These are phyloP conservation scores for Vespertilio murinus DNA, from an alignment of 2,797 vertebrate species.

Conservation along the genomic window DNA sequence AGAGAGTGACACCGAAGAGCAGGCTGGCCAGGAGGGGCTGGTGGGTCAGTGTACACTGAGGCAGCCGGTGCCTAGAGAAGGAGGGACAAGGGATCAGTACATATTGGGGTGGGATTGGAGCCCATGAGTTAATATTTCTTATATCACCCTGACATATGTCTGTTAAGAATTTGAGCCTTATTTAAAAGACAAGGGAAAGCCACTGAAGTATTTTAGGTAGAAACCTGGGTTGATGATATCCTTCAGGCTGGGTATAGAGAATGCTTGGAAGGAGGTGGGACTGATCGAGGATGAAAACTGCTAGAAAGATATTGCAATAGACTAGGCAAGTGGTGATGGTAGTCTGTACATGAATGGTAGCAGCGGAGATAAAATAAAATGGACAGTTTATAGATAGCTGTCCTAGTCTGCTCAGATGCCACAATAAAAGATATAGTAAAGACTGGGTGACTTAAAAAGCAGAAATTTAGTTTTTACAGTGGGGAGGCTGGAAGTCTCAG, in stretches of 20 bases:
- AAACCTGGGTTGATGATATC: neutral
- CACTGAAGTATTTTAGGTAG: neutral
- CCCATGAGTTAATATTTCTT: neutral
- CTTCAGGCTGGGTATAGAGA: neutral
- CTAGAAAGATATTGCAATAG: neutral
- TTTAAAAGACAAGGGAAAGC: slow-evolving; percentile 9
- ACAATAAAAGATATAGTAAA: neutral
- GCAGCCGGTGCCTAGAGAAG: neutral
- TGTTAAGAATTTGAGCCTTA: neutral
- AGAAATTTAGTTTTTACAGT: neutral
- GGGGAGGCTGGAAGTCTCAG: neutral
- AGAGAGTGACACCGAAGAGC: neutral
- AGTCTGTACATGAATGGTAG: neutral
- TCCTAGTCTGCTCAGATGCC: neutral
- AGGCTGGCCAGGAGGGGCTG: neutral
- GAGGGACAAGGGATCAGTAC: neutral
- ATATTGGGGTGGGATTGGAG: neutral
- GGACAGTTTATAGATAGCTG: neutral
- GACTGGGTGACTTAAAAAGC: neutral
- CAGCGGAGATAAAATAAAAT: neutral
- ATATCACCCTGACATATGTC: neutral
- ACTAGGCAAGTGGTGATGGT: neutral
- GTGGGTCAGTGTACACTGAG: neutral
- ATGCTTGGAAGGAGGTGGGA: neutral
- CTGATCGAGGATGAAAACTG: neutral